Base-by-base conservation (phyloP, 2,888 invertebrate species). In the Netelia virgata region DNA sequence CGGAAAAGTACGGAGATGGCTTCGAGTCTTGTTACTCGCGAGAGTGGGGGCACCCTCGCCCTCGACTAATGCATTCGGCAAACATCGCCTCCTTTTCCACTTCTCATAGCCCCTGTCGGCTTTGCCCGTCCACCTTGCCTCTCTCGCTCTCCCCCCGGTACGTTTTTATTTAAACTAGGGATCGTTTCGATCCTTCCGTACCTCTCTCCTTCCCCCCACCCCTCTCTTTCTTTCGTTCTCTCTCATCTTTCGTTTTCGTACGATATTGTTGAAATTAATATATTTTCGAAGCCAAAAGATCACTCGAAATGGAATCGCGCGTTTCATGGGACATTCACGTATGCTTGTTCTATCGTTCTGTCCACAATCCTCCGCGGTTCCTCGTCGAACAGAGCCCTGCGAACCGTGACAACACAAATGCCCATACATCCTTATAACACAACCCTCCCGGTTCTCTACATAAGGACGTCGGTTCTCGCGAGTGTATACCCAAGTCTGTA, bases 161-260 rank as follows among this genome's bases (percentile, higher is more conserved):
- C 89, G 88, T 89, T 89, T 92, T 91, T 93, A 91, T 92, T 92
- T 91, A 90, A 92, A 92, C 91, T 90, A 90, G 86, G 91, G 91
- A 92, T 92, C 89, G 36, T 89, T 88, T 87, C 88, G 79, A 78
- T 83, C 74, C 53, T 55, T 72, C 28, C 50, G 47, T 57, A 72
- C 53, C 20, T 72, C 74, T 72, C 74, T 59, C 69, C 61, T 61
- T 43, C 75, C 20, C 68, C 69, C 61, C 73, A n/a, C 81, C 74
- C 53, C 53, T 72, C 28, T 53, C 36, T 57, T 61, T 43, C 18
- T 72, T 70, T 59, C 69, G 63, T 63, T 43, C 75, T 28, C 68
- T 74, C 68, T 76, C 18, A 6, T 47, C 18, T 66, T 64, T 64
- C n/a, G 18, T 11, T 6, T 36, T 36, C 36, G 36, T 6, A 36